A percentile compares a stretch with the other conserved stretches of the same genome.
Evolutionary conservation across 1,140 invertebrate genomes (phyloP).

Genomic region (Drosophila lacteicornis): DNA sequence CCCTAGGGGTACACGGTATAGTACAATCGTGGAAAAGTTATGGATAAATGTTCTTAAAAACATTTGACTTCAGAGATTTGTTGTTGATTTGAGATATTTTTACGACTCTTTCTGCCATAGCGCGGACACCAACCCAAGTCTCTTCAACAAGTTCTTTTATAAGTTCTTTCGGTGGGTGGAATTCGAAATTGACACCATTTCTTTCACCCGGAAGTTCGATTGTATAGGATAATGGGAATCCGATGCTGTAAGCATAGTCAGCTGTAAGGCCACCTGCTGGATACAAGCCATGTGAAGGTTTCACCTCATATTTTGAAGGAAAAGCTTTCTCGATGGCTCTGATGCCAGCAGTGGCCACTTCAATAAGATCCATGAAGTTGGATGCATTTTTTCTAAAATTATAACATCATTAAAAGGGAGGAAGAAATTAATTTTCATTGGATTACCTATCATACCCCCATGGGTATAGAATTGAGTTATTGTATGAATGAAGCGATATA

Average conservation of each 20-base stretch:
- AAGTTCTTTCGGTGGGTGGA: constrained; percentile 9
- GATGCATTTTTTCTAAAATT: neutral
- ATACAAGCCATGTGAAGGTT: neutral
- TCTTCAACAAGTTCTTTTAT: constrained; percentile 35
- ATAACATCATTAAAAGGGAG: neutral
- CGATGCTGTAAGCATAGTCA: constrained; percentile 46
- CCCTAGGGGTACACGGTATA: no score
- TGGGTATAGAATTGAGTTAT: constrained; percentile 20
- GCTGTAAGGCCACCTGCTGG: constrained; percentile 29
- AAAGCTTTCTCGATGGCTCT: no score
- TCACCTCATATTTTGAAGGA: neutral
- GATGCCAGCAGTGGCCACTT: no score
- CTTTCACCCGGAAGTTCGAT: constrained; percentile 16
- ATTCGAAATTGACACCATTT: neutral
- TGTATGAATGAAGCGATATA: constrained; percentile 42
- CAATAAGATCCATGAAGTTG: constrained; percentile 3
- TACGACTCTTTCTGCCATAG: constrained; percentile 30
- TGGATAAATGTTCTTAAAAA: neutral
- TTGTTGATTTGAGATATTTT: constrained; percentile 7
- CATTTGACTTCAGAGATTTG: neutral
- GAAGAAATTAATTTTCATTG: no score
- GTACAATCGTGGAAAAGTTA: no score
- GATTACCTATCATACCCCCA: constrained; percentile 25
- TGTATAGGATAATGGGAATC: constrained; percentile 26
- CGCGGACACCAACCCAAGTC: constrained; percentile 46